Base-by-base conservation (phyloP, 2,888 invertebrate genomes). In the Lycaena phlaeas region DNA sequence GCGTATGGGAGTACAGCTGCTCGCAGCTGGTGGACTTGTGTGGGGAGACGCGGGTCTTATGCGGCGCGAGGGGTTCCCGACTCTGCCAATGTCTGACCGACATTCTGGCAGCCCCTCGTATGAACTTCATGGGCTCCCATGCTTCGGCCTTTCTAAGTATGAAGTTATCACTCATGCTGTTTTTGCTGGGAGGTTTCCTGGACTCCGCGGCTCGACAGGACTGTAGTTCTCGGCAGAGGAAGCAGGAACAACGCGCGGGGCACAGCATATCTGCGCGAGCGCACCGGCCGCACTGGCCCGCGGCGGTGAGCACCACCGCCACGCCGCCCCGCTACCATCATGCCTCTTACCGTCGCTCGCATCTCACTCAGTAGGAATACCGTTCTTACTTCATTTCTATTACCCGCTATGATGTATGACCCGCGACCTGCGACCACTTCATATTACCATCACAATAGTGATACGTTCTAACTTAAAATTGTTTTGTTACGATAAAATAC, bases 151-250 rank as follows among this genome's bases (percentile, higher is more conserved):
- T 86, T 46, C 85, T 70, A 30, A 88, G 74, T 46, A 89, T 88
- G 57, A 87, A 87, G 54, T 86, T 84, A 54, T 82, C 82, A 48
- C 77, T 66, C 75, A 76, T 77, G 55, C 63, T 67, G 50, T 72
- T 63, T 63, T 69, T 76, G 54, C 61, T 61, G 49, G 66, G 78
- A 36, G 74, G 79, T 64, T 76, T 82, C 50, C 78, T 67, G 37
- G 77, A 69, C 52, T 81, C 81, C 10, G 81, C 79, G 48, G 86
- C 86, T 50, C 87, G 87, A 64, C 87, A 89, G 54, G 87, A 88
- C 56, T 87, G 88, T 56, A 92, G 73, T 68, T 92, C 92, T 51
- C 90, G 87, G 68, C 93, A 93, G 61, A 93, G 85, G 62, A 90
- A 88, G 75, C 93, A 93, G 56, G 85, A 85, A 72, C 93, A 93